Evolutionary conservation across 30 jellyfish, hydroid and myxozoan species (phyloP).

Genomic region (Hydra vulgaris): DNA sequence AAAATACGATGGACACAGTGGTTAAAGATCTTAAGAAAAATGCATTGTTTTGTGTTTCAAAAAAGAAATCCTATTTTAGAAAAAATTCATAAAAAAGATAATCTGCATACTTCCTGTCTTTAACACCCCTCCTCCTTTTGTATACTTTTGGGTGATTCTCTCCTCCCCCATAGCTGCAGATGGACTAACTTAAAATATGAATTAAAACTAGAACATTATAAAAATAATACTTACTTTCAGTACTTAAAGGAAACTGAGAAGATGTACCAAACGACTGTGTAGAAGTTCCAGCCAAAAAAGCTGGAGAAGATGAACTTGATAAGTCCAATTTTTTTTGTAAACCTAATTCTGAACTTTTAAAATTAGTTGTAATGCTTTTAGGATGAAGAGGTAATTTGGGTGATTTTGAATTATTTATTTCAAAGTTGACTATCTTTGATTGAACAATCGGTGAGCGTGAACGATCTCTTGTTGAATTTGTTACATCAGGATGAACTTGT

Average conservation of each 20-base stretch:
- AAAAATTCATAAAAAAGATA: not conserved
- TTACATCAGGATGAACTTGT: not conserved
- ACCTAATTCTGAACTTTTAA: not conserved
- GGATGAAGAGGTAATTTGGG: not conserved
- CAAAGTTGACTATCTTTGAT: not conserved
- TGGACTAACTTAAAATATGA: not conserved
- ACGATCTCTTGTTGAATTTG: not conserved
- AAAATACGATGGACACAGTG: too few relatives aligned
- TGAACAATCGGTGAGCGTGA: not conserved
- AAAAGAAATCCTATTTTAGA: not conserved
- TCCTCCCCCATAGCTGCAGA: not conserved
- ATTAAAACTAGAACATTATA: not conserved
- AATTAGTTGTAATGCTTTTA: not conserved
- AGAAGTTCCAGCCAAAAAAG: not conserved
- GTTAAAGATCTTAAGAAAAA: too few relatives aligned
- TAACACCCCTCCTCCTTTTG: not conserved
- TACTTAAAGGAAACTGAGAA: not conserved
- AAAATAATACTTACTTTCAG: too few relatives aligned
- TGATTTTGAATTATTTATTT: not conserved
- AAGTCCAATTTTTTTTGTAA: not conserved
- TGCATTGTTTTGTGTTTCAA: not conserved
- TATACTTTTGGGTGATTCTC: not conserved
- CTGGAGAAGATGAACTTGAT: not conserved
- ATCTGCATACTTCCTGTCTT: not conserved
- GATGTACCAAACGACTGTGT: not conserved